These are phyloP conservation scores for Crocallis elinguaria DNA, from an alignment of 2,888 invertebrate genomes.

Conservation along the genomic window DNA sequence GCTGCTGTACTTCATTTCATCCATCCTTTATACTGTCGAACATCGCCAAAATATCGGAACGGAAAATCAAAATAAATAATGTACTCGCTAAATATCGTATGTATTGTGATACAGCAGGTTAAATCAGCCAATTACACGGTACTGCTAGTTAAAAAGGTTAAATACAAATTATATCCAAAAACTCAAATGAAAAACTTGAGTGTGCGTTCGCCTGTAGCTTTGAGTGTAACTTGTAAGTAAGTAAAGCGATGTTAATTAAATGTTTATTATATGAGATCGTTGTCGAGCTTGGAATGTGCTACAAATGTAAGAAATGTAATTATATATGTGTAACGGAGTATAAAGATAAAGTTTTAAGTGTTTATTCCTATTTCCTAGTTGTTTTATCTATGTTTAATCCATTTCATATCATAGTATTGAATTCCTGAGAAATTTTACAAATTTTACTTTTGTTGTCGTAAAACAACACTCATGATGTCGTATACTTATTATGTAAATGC, in stretches of 20 bases:
- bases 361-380: slow-evolving; percentile 28
- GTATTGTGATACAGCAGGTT: too few relatives aligned
- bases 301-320: slow-evolving; percentile 33
- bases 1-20: too few relatives aligned
- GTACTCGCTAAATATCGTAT: too few relatives aligned
- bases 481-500: neutral
- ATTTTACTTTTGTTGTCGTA: neutral
- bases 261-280: slow-evolving; percentile 32
- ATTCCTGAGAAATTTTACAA: neutral
- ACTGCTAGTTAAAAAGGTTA: too few relatives aligned
- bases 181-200: neutral
- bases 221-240: slow-evolving; percentile 9
- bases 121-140: too few relatives aligned
- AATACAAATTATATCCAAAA: too few relatives aligned
- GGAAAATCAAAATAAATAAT: too few relatives aligned
- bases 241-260: slow-evolving; percentile 28
- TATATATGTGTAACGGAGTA: slow-evolving; percentile 16
- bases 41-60: too few relatives aligned
- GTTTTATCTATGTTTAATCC: neutral
- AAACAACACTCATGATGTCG: neutral
- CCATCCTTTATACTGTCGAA: too few relatives aligned
- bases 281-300: slow-evolving; percentile 52
- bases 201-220: slow-evolving; percentile 10
- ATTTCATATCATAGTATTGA: neutral
- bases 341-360: slow-evolving; percentile 24